A percentile compares a stretch with the other conserved stretches of the same genome.
Conservation (phyloP, 1,140 invertebrate species). For the Alviniconcha marisindica region DNA sequence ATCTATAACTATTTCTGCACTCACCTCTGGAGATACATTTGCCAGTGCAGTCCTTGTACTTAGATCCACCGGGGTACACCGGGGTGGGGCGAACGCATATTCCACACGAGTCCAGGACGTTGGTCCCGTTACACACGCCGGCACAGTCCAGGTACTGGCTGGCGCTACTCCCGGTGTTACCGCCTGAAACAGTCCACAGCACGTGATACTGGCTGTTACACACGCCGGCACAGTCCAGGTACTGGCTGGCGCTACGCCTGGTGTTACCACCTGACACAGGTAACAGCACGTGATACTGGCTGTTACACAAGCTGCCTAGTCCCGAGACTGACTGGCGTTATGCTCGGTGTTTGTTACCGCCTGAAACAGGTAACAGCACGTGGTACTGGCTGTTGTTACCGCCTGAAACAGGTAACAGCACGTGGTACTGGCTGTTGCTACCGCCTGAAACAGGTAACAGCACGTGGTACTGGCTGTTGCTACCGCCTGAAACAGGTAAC, state of each 20-base stretch:
- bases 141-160: constrained; percentile 37
- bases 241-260: constrained; percentile 2
- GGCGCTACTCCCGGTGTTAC: constrained; percentile 19
- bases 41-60: constrained; percentile 40
- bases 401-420: no score
- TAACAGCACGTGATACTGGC: no score
- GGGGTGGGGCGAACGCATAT: constrained; percentile 21
- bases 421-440: no score
- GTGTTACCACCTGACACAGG: constrained; percentile 40
- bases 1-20: not conserved
- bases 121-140: constrained; percentile 34
- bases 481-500: no score
- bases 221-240: constrained; percentile 31
- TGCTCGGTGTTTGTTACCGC: not conserved
- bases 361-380: no score
- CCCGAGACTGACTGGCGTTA: not conserved
- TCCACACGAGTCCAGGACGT: constrained; percentile 32
- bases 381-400: no score
- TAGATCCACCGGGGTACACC: not conserved
- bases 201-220: not conserved
- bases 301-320: no score
- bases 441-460: no score
- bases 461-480: no score
- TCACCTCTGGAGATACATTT: constrained; percentile 33
- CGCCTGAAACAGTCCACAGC: constrained; percentile 3